Percentiles rank a stretch among this genome's conserved stretches.
phyloP scores from a whole-genome alignment of 2,113 vertebrate species.

The Calyptomena viridis region DNA sequence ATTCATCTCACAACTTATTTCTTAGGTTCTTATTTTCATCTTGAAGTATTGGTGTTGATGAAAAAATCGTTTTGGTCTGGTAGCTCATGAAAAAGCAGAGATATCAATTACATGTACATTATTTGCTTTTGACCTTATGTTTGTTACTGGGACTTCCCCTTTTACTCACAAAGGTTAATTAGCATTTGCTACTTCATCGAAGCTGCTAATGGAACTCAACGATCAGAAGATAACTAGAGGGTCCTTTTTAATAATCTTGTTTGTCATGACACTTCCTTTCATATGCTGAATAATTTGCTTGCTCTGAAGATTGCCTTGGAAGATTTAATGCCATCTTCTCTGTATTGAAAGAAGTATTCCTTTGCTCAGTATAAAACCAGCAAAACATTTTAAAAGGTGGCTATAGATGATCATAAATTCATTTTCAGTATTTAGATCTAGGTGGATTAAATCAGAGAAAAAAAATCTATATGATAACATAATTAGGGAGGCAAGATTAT shows the following conservation, averaged over 20 bases:
- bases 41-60: neutral
- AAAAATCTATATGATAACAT: neutral
- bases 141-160: neutral
- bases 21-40: conserved; percentile 19
- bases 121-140: neutral
- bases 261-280: neutral
- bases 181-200: conserved; percentile 1
- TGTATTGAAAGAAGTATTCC: neutral
- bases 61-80: neutral
- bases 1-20: neutral
- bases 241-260: conserved; percentile 22
- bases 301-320: neutral
- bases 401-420: neutral
- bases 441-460: neutral
- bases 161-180: conserved; percentile 22
- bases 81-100: neutral
- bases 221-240: neutral
- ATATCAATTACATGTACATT: neutral
- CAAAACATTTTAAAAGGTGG: neutral
- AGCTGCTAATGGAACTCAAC: conserved; percentile 10
- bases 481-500: neutral
- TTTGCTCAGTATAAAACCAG: neutral
- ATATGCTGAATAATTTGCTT: neutral
- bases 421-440: neutral
- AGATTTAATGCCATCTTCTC: neutral